These are phyloP conservation scores for Alcis repandata DNA, from an alignment of 2,888 invertebrate genomes.

Conservation along the genomic window DNA sequence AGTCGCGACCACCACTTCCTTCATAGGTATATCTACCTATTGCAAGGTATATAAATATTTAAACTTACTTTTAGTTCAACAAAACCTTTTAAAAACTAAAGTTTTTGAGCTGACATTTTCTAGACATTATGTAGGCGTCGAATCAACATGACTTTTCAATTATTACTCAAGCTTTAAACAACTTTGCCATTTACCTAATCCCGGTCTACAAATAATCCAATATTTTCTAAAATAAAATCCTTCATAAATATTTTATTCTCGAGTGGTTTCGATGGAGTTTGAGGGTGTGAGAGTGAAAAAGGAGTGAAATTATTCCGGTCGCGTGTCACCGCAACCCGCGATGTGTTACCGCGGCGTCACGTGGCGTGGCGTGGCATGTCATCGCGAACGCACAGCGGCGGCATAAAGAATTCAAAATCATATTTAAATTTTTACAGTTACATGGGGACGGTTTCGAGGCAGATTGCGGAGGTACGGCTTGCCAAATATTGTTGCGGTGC, in stretches of 20 bases:
- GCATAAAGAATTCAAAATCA: slow-evolving; percentile 1
- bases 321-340: slow-evolving; percentile 3
- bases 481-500: neutral
- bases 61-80: neutral
- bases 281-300: neutral
- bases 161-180: slow-evolving; percentile 10
- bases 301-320: slow-evolving; percentile 13
- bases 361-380: slow-evolving; percentile 10
- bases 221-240: slow-evolving; percentile 9
- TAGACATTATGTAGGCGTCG: neutral
- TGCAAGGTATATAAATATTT: too few species aligned
- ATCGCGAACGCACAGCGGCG: neutral
- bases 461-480: neutral
- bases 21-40: too few species aligned
- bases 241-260: slow-evolving; percentile 7
- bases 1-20: too few species aligned
- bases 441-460: neutral
- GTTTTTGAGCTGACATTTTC: neutral
- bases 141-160: slow-evolving; percentile 19
- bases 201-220: slow-evolving; percentile 15
- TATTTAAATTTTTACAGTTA: slow-evolving; percentile 4
- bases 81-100: neutral
- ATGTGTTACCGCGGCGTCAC: neutral
- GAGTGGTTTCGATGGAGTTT: slow-evolving; percentile 10
- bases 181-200: slow-evolving; percentile 17